These are phyloP conservation scores for Chymomyza amoena DNA, from an alignment of 2,888 invertebrate species.

Conservation along the genomic window DNA sequence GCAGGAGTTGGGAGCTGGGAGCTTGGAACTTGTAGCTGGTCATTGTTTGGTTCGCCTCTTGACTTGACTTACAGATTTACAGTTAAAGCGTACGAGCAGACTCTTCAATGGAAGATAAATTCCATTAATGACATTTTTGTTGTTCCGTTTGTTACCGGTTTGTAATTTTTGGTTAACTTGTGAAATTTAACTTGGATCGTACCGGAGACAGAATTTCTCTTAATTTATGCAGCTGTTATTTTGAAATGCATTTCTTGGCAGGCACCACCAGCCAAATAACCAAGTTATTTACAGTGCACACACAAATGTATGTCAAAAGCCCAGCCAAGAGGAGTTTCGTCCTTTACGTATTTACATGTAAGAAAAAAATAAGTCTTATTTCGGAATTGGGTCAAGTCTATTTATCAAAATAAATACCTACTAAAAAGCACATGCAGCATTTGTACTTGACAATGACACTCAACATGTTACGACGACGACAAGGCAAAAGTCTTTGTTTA, in stretches of 20 bases:
- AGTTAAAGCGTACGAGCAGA: constrained; percentile 38
- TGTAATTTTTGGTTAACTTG: constrained; percentile 41
- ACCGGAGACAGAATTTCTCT: constrained; percentile 32
- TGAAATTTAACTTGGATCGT: constrained; percentile 56
- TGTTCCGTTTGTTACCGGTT: constrained; percentile 27
- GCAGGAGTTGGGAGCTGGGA: neutral
- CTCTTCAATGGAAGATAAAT: constrained; percentile 43
- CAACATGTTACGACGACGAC: neutral
- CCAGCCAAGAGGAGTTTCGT: constrained; percentile 24
- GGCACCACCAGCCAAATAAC: neutral
- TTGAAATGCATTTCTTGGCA: constrained; percentile 54
- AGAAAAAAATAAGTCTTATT: constrained; percentile 12
- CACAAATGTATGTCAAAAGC: constrained; percentile 37
- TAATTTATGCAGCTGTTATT: constrained; percentile 52
- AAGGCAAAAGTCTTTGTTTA: neutral
- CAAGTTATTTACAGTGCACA: neutral
- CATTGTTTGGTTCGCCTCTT: constrained; percentile 23
- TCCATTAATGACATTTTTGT: constrained; percentile 54
- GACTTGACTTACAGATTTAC: constrained; percentile 32
- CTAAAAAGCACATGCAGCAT: neutral
- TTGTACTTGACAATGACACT: constrained; percentile 50
- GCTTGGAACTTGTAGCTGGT: too few species aligned
- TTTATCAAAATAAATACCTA: constrained; percentile 1
- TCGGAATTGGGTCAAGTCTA: constrained; percentile 57
- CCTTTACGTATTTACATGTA: constrained; percentile 26